Percentiles rank a stretch among this genome's conserved stretches.
phyloP scores from a whole-genome alignment of 2,113 vertebrate genomes.

The Clarias batrachus region DNA sequence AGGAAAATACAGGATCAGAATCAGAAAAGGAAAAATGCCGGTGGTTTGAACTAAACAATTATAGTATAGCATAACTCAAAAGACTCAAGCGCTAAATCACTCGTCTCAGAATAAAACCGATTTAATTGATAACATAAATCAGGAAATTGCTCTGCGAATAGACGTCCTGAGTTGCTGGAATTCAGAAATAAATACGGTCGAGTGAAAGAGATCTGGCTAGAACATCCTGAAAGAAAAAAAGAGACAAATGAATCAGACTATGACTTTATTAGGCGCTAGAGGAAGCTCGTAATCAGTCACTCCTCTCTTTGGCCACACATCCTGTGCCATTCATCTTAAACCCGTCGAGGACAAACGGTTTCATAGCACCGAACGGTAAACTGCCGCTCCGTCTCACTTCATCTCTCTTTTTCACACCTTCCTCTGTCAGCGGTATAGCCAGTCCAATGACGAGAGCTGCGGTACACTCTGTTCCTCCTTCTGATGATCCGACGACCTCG shows the following conservation, averaged over 20 bases:
- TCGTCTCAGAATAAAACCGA: neutral
- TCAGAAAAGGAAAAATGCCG: neutral
- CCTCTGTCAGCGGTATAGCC: neutral
- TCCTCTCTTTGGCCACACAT: neutral
- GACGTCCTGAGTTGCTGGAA: neutral
- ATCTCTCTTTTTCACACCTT: slow-evolving; percentile 12
- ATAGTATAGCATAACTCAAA: neutral
- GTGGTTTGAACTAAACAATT: neutral
- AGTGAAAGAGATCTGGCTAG: slow-evolving; percentile 6
- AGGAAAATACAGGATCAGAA: neutral
- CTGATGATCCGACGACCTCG: neutral
- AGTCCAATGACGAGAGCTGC: neutral
- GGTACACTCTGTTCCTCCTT: neutral
- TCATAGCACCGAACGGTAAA: slow-evolving; percentile 14
- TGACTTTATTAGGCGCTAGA: slow-evolving; percentile 15
- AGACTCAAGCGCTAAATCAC: neutral
- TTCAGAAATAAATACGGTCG: slow-evolving; percentile 31
- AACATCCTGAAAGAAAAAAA: neutral
- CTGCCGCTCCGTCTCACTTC: slow-evolving; percentile 4
- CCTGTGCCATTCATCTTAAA: slow-evolving; percentile 9
- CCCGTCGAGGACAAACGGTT: slow-evolving; percentile 4
- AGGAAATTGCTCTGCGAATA: neutral
- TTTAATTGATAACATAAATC: neutral
- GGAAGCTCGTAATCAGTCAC: slow-evolving; percentile 21
- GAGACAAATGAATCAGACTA: neutral